Evolutionary conservation across 2,113 vertebrate genomes (phyloP), one percentile per base, ranked within the genome.

Genomic region (Tragelaphus imberbis): DNA sequence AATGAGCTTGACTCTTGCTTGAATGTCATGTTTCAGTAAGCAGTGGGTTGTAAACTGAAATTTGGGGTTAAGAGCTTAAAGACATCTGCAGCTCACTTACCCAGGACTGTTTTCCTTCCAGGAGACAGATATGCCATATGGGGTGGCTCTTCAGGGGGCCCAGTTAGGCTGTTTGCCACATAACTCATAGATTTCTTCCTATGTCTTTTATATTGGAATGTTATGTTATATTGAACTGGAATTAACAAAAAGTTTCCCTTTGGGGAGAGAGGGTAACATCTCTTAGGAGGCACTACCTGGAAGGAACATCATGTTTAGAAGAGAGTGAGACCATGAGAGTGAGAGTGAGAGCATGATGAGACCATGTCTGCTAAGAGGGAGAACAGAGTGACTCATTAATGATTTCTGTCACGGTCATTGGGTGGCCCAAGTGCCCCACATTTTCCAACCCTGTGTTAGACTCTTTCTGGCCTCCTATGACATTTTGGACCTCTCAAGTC

Each of bases 1-100:
- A 30, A 87, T 93, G 49, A 79, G 61, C 84, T 96, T 68, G n/a
- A 30, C 19, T 81, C 88, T 91, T 90, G 40, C 91, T 96, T 91
- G 47, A 95, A 80, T 91, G 71, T 33, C 88, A 59, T 71, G 53
- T 88, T 96, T 95, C 40, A 77, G 61, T 90, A 90, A 81, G 75
- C 85, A 92, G 25, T n/a, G 63, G 2, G 3, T 79, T 91, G 88
- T 81, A 94, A 95, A n/a, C 13, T 13, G 56, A 88, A 36, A 56
- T 19, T 84, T 59, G 14, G 36, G 33, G 79, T 49, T 25, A 44
- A 21, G 36, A 44, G 65, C 59, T 82, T 92, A 81, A 13, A 84
- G 75, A 71, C 53, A 47, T 49, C 63, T 93, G 36, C 25, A 79
- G 49, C 30, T 91, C 16, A 21, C 28, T 91, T 58, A 28, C 10